Base-by-base conservation (phyloP, 1,140 invertebrate species). In the Zaprionus inermis region DNA sequence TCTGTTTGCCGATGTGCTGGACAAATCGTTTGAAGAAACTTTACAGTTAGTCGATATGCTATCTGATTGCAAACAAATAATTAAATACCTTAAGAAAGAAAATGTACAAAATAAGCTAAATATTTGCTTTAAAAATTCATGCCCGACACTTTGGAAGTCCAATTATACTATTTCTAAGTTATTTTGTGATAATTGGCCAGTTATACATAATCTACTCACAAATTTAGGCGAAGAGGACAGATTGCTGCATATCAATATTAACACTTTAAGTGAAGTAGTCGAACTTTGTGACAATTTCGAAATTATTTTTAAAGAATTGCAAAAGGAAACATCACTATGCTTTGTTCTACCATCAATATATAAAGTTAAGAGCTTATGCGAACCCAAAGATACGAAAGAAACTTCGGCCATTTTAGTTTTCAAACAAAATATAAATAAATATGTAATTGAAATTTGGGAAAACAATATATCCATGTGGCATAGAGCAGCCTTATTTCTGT, bases 161-260 rank as follows among this genome's bases (percentile, higher is more conserved):
- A 63, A 65, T 36, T 59, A 38, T 10, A 20, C 12, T 9, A 65
- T 75, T 51, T 59, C 61, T 28, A 65, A 65, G 16, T 60, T 60
- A 14, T 61, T 71, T 58, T 16, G 57, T 11, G 67, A 76, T 55
- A 76, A 71, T 60, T 76, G 73, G 73, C 38, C 11, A 12, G 10
- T 46, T 16, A 66, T 76, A 18, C 70, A 70, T 16, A 20, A 46
- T 6, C 46, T 76, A 36, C 44, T 71, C 3, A 59, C 30, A 28
- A 56, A 76, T 4, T 57, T 36, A 4, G 28, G 61, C 18, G 56
- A 65, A 70, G 58, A 3, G 14, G 28, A 65, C 6, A 5, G 55
- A 18, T 11, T 72, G n/a, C 10, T 54, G 10, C 38, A 22, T 5
- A 68, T 77, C 34, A 65, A 65, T 28, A 60, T 64, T 49, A 55